Evolutionary conservation across 2,888 invertebrate genomes (phyloP).

Genomic region (Uropetala carovei): DNA sequence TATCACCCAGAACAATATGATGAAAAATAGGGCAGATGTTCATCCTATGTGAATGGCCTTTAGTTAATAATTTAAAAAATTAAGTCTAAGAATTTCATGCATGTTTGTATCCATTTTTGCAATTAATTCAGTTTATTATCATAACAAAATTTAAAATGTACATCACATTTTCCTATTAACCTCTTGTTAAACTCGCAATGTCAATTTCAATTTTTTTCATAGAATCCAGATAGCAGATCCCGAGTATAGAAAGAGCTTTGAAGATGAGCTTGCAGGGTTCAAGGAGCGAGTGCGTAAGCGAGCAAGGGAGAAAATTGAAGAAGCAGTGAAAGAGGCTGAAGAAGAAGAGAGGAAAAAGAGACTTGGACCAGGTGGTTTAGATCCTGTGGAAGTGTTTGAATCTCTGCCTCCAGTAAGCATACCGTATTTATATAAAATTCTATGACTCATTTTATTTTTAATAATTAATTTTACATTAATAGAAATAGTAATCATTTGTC

Average conservation of each 20-base stretch:
- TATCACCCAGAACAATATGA: too few relatives aligned
- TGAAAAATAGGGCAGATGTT: too few relatives aligned
- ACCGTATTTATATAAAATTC: neutral
- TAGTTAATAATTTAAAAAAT: too few relatives aligned
- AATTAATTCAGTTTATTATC: neutral
- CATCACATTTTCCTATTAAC: too few relatives aligned
- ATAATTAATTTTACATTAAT: neutral
- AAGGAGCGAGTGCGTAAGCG: constrained; percentile 90
- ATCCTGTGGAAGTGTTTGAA: constrained; percentile 98
- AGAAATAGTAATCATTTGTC: too few relatives aligned
- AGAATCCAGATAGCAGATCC: constrained; percentile 96
- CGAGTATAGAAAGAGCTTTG: constrained; percentile 94
- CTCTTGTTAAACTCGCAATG: too few relatives aligned
- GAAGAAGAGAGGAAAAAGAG: constrained; percentile 91
- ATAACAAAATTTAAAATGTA: too few relatives aligned
- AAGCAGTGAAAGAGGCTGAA: constrained; percentile 89
- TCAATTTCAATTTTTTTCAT: constrained; percentile 68
- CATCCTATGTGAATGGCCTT: too few relatives aligned
- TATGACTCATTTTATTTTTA: neutral
- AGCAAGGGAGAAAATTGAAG: constrained; percentile 90
- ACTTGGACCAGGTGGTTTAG: constrained; percentile 97
- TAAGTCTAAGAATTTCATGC: too few relatives aligned
- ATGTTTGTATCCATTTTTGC: neutral
- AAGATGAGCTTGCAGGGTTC: constrained; percentile 93
- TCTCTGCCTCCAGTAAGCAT: constrained; percentile 88